Evolutionary conservation across 2,888 invertebrate genomes (phyloP).

Genomic region (Tenodera sinensis): DNA sequence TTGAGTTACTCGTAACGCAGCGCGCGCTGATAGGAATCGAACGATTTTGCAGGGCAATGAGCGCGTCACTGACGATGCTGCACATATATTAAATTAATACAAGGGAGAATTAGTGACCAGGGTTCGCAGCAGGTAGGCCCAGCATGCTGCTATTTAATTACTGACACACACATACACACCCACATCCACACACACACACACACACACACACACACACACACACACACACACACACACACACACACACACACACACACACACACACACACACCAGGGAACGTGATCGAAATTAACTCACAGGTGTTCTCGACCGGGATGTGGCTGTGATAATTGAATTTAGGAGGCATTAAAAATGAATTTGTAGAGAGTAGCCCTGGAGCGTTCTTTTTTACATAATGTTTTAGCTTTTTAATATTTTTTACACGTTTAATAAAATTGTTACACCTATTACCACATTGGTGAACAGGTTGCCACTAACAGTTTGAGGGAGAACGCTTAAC

Average conservation of each 20-base stretch:
- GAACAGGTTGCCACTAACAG: neutral
- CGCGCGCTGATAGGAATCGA: neutral
- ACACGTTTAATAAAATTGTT: neutral
- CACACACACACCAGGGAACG: slow-evolving; percentile 29
- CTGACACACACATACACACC: slow-evolving; percentile 10
- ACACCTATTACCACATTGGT: neutral
- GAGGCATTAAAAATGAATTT: neutral
- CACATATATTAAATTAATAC: neutral
- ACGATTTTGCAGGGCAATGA: neutral
- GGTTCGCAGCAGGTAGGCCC: neutral
- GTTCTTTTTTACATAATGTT: neutral
- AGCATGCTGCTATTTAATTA: neutral
- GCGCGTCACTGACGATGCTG: neutral
- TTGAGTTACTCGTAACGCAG: neutral
- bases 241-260: slow-evolving; percentile 22
- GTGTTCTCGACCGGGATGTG: neutral
- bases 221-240: neutral
- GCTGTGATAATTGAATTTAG: neutral
- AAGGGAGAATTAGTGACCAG: neutral
- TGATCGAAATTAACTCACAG: slow-evolving; percentile 15
- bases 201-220: slow-evolving; percentile 21
- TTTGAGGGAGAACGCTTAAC: too few relatives aligned
- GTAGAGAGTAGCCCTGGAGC: neutral
- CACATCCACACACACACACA: neutral
- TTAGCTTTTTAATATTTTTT: neutral